Conservation (phyloP, 2,113 vertebrate species). For the Eurystomus gularis region DNA sequence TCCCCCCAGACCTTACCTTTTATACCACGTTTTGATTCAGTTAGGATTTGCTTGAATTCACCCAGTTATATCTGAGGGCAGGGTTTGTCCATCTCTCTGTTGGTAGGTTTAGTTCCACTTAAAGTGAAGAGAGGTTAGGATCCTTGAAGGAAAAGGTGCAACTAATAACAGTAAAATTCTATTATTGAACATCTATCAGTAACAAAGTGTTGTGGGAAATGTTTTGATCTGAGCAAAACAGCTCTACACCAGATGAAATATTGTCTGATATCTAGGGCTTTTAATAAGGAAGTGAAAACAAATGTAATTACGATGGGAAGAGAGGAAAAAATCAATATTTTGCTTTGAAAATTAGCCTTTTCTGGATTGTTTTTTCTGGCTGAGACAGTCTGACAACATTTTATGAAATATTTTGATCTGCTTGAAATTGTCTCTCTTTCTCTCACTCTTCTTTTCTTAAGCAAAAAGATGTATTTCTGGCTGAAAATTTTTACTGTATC, state of each 20-base stretch:
- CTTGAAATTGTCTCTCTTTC: background rate
- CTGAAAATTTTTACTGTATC: constrained; percentile 7
- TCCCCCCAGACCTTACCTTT: background rate
- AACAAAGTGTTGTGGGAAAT: background rate
- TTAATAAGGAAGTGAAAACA: background rate
- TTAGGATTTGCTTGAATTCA: background rate
- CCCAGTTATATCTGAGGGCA: background rate
- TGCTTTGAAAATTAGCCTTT: constrained; percentile 18
- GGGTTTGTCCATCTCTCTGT: background rate
- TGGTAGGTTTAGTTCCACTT: background rate
- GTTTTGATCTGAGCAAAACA: background rate
- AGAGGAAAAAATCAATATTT: constrained; percentile 16
- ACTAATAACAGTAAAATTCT: background rate
- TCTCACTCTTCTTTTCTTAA: background rate
- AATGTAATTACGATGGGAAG: constrained; percentile 3
- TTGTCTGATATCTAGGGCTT: background rate
- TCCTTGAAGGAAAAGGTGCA: background rate
- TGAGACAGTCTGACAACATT: background rate
- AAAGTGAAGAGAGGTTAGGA: background rate
- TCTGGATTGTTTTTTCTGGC: constrained; percentile 14
- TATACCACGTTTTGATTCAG: background rate
- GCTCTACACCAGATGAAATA: background rate
- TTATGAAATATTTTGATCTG: constrained; percentile 4
- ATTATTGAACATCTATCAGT: background rate
- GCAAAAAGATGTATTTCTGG: constrained; percentile 5